phyloP scores from a whole-genome alignment of 1,140 invertebrate genomes.

The Leptinotarsa lineolata region DNA sequence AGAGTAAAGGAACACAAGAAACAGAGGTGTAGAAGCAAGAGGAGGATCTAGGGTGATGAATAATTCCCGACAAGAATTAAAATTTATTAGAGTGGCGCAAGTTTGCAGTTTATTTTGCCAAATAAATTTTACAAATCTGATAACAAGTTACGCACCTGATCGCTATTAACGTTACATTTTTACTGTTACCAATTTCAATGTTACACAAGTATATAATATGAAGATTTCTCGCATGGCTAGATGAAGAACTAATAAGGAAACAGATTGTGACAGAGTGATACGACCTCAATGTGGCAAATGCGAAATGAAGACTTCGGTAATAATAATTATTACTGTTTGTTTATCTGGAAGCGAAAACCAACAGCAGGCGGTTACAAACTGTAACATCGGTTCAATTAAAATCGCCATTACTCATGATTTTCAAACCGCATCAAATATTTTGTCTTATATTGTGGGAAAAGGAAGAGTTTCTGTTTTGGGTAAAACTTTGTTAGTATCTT shows the following conservation, averaged over 20 bases:
- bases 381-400: neutral
- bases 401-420: neutral
- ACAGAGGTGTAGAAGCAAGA: too few relatives aligned
- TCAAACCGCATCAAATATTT: neutral
- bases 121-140: neutral
- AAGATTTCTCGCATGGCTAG: conserved; percentile 1
- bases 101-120: neutral
- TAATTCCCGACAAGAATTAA: neutral
- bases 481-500: neutral
- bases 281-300: neutral
- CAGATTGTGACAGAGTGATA: neutral
- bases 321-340: conserved; percentile 1
- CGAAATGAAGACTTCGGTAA: neutral
- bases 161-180: neutral
- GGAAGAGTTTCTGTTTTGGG: neutral
- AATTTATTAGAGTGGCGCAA: neutral
- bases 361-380: neutral
- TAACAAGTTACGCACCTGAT: too few relatives aligned
- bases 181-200: neutral
- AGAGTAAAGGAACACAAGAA: too few relatives aligned
- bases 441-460: neutral
- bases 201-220: neutral
- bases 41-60: too few relatives aligned
- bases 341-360: neutral
- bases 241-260: conserved; percentile 3